A percentile compares a stretch with the other conserved stretches of the same genome.
Evolutionary conservation across 2,797 vertebrate genomes (phyloP).

Genomic region (Gallinago nigripennis): DNA sequence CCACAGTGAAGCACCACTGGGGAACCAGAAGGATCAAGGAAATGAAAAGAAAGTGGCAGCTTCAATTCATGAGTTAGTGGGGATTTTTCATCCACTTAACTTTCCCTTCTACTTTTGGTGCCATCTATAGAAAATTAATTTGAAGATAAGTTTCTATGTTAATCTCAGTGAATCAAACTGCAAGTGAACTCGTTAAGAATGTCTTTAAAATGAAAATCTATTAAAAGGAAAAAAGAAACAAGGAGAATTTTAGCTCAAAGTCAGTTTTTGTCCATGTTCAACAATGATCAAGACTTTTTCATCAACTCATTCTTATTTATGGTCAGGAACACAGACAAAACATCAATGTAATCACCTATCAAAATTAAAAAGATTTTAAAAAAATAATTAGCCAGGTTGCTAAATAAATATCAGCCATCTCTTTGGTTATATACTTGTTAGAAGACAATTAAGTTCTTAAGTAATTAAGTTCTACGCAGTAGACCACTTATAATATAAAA

Average conservation of each 20-base stretch:
- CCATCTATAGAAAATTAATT: not conserved
- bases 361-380: not conserved
- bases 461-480: not conserved
- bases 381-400: not conserved
- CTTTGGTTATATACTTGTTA: not conserved
- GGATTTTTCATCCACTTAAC: not conserved
- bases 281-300: not conserved
- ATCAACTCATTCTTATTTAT: too few relatives aligned
- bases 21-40: not conserved
- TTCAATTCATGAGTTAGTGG: not conserved
- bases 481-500: not conserved
- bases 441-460: not conserved
- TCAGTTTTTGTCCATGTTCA: not conserved
- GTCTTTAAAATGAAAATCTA: not conserved
- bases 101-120: not conserved
- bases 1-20: not conserved
- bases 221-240: not conserved
- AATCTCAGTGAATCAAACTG: not conserved
- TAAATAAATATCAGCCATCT: not conserved
- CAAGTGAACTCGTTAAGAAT: not conserved
- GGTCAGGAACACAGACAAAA: not conserved
- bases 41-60: not conserved
- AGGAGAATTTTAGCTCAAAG: not conserved
- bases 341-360: not conserved
- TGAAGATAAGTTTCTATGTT: not conserved